Percentiles rank a stretch among this genome's conserved stretches.
Evolutionary conservation across 2,888 invertebrate species (phyloP).

Genomic region (Chymomyza fuscimana): DNA sequence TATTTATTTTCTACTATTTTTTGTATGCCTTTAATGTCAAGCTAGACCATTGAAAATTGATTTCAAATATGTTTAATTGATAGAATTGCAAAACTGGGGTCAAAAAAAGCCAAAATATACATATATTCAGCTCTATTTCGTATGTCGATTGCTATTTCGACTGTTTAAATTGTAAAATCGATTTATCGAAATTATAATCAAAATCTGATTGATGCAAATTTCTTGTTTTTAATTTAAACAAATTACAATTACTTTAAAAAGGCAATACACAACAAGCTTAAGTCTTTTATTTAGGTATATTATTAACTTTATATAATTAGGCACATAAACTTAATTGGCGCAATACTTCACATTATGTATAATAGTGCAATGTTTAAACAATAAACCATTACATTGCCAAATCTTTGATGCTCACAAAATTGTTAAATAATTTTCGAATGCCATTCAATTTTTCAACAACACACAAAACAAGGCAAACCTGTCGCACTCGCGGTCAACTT

Average conservation of each 20-base stretch:
- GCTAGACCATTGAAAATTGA: background rate
- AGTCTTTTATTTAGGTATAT: no score
- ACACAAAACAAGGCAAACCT: slow-evolving; percentile 27
- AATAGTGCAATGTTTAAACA: background rate
- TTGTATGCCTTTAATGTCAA: no score
- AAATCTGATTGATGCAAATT: no score
- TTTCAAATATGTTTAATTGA: background rate
- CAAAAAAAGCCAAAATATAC: background rate
- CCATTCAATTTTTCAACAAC: slow-evolving; percentile 17
- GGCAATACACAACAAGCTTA: no score
- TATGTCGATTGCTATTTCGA: no score
- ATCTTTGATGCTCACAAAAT: background rate
- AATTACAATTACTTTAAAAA: no score
- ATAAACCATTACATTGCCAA: background rate
- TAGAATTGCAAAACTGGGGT: background rate
- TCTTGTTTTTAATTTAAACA: no score
- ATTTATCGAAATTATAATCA: no score
- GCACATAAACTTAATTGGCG: background rate
- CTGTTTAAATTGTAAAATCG: no score
- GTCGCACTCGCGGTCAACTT: slow-evolving; percentile 39
- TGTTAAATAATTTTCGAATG: background rate
- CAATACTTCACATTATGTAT: no score
- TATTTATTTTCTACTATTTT: no score
- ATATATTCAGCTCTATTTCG: no score
- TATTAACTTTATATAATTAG: background rate